Evolutionary conservation across 2,888 invertebrate genomes (phyloP).

Genomic region (Stratiomys singularior): DNA sequence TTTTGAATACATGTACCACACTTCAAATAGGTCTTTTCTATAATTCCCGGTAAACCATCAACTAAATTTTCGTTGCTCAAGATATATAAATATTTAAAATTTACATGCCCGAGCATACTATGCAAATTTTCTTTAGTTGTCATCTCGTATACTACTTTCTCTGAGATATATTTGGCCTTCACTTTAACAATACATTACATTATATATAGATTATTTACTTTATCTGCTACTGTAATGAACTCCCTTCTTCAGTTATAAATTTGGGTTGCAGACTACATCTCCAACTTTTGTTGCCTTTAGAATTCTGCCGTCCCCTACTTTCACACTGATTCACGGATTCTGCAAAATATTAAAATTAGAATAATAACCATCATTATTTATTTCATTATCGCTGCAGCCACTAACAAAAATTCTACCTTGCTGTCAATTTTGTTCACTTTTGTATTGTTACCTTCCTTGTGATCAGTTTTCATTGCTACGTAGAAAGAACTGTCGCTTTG

Average conservation of each 20-base stretch:
- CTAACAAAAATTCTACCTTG: background rate
- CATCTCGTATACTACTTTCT: background rate
- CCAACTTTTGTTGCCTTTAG: constrained; percentile 4
- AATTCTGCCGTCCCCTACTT: background rate
- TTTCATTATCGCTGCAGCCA: background rate
- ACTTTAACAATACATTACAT: constrained; percentile 1
- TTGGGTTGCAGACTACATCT: constrained; percentile 20
- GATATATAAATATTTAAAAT: constrained; percentile 50
- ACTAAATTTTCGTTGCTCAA: constrained; percentile 47
- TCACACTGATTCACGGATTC: background rate
- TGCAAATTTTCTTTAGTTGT: constrained; percentile 51
- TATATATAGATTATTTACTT: constrained; percentile 22
- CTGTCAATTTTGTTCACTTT: background rate
- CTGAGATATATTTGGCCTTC: background rate
- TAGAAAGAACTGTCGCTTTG: no score
- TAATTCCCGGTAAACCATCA: constrained; percentile 45
- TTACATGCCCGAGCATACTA: constrained; percentile 49
- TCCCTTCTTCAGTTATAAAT: constrained; percentile 25
- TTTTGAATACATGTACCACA: constrained; percentile 48
- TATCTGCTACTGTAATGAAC: constrained; percentile 16
- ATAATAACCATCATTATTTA: background rate
- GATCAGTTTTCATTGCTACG: no score
- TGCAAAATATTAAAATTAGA: background rate
- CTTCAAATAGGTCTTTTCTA: constrained; percentile 47
- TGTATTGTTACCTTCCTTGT: no score